Percentiles rank a stretch among this genome's conserved stretches.
Evolutionary conservation across 2,888 invertebrate species (phyloP).

Genomic region (Tenthredo distinguenda): DNA sequence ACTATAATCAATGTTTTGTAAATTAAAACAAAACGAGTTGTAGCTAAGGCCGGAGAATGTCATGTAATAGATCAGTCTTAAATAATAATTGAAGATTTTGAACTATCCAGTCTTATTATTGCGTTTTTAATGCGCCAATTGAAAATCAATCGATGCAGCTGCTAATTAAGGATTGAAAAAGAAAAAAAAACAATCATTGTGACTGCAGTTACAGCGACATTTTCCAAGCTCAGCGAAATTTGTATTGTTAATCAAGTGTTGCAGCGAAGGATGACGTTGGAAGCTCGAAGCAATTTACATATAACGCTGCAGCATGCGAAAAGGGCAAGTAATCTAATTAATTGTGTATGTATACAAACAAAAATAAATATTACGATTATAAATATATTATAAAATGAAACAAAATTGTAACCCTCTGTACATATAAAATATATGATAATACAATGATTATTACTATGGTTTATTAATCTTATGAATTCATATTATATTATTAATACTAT

Average conservation of each 20-base stretch:
- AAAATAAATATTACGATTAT: conserved; percentile 76
- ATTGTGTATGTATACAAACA: conserved; percentile 77
- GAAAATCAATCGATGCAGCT: background rate
- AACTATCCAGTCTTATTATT: background rate
- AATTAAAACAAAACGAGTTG: conserved; percentile 71
- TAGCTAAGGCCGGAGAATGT: conserved; percentile 60
- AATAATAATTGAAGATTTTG: background rate
- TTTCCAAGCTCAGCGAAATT: conserved; percentile 33
- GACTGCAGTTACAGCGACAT: conserved; percentile 7
- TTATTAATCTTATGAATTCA: conserved; percentile 73
- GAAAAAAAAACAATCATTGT: background rate
- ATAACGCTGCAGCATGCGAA: conserved; percentile 64
- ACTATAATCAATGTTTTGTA: conserved; percentile 76
- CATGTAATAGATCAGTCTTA: conserved; percentile 34
- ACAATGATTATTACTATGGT: conserved; percentile 66
- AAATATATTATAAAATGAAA: conserved; percentile 74
- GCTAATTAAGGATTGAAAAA: background rate
- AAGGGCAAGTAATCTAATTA: conserved; percentile 75
- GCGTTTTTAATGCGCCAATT: background rate
- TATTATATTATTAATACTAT: conserved; percentile 76
- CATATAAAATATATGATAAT: conserved; percentile 76
- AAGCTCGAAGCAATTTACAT: conserved; percentile 44
- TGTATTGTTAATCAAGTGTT: conserved; percentile 44
- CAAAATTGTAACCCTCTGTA: conserved; percentile 77
- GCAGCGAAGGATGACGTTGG: conserved; percentile 35